Evolutionary conservation across 2,797 vertebrate genomes (phyloP).

Genomic region (Hipposideros larvatus): DNA sequence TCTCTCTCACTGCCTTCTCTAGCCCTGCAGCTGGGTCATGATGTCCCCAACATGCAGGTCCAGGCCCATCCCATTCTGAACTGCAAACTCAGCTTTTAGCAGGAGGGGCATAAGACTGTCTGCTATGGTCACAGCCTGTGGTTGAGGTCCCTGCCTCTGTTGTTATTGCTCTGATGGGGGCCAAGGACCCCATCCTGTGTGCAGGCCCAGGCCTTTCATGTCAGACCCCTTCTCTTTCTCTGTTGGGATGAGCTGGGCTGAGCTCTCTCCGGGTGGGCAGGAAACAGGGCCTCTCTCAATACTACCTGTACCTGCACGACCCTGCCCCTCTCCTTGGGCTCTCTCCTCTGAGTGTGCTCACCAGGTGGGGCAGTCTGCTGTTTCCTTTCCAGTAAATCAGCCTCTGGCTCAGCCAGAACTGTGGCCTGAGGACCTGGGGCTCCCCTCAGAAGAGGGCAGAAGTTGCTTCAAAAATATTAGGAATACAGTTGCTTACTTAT

Average conservation of each 20-base stretch:
- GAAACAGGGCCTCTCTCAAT: background rate
- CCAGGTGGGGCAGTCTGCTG: background rate
- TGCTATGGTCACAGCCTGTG: background rate
- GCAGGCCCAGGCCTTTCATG: background rate
- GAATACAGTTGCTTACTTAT: background rate
- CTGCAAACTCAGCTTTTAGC: background rate
- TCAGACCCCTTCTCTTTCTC: background rate
- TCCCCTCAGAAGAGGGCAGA: background rate
- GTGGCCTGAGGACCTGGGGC: background rate
- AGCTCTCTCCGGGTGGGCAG: background rate
- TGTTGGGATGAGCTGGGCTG: background rate
- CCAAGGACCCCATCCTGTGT: accelerated
- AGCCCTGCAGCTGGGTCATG: background rate
- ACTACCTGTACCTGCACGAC: accelerated
- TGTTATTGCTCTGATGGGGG: background rate
- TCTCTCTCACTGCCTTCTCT: background rate
- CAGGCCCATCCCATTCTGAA: background rate
- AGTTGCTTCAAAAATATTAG: background rate
- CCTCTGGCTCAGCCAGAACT: background rate
- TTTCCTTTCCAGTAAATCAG: background rate
- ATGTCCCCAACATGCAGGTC: background rate
- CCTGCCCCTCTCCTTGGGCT: no score
- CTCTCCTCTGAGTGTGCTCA: no score
- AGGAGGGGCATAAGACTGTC: background rate
- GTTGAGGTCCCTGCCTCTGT: no score